Evolutionary conservation across 2,113 vertebrate species (phyloP).

Genomic region (Halcyon senegalensis): DNA sequence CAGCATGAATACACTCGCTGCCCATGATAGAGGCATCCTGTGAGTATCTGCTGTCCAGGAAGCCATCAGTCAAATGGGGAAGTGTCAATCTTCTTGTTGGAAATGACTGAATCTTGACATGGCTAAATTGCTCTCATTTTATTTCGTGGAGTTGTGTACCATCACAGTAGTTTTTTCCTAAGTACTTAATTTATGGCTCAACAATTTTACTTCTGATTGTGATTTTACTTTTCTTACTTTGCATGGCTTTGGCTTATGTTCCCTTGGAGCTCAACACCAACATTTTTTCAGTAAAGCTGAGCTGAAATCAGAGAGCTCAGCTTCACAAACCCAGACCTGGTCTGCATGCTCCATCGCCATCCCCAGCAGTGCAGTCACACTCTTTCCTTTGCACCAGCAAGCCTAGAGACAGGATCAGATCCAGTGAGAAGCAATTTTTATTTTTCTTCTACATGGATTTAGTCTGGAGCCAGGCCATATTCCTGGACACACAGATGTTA

Average conservation of each 20-base stretch:
- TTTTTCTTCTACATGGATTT: background rate
- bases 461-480: background rate
- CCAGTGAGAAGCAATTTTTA: background rate
- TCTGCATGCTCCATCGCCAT: background rate
- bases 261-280: background rate
- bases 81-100: background rate
- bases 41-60: background rate
- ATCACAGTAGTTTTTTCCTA: background rate
- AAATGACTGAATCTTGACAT: conserved; percentile 14
- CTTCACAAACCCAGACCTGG: background rate
- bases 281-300: background rate
- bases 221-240: conserved; percentile 14
- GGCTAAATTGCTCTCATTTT: background rate
- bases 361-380: background rate
- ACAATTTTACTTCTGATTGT: background rate
- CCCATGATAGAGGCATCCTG: background rate
- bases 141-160: background rate
- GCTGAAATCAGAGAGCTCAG: background rate
- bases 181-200: conserved; percentile 8
- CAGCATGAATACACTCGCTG: background rate
- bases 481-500: background rate
- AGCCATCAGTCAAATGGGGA: background rate
- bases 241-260: background rate
- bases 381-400: background rate
- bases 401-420: background rate